Evolutionary conservation across 2,113 vertebrate genomes (phyloP).

Genomic region (Callithrix jacchus): DNA sequence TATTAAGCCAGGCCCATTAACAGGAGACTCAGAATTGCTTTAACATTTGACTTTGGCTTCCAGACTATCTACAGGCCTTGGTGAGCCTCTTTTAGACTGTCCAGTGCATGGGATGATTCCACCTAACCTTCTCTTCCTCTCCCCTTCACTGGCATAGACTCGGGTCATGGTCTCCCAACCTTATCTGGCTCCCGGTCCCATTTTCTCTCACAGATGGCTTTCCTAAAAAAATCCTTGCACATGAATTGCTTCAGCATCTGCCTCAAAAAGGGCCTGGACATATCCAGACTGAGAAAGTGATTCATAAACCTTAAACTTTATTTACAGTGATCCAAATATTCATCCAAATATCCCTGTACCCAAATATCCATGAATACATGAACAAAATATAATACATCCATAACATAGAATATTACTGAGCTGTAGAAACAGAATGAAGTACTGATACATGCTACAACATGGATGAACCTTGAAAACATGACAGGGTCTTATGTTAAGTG

Average conservation of each 20-base stretch:
- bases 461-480: not conserved
- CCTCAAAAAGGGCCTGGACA: not conserved
- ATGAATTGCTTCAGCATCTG: not conserved
- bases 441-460: too few species aligned
- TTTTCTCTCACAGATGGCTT: not conserved
- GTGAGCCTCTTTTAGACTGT: not conserved
- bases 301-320: not conserved
- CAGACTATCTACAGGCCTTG: too few species aligned
- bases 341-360: not conserved
- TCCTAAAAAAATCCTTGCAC: not conserved
- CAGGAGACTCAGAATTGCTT: not conserved
- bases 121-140: not conserved
- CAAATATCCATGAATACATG: too few species aligned
- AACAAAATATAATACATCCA: too few species aligned
- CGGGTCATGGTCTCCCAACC: accelerated
- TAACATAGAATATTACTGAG: not conserved
- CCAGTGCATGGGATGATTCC: not conserved
- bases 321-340: too few species aligned
- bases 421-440: not conserved
- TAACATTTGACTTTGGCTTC: not conserved
- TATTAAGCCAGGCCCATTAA: not conserved
- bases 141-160: too few species aligned
- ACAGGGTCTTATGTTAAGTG: not conserved
- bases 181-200: too few species aligned
- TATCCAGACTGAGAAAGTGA: not conserved